phyloP scores from a whole-genome alignment of 2,113 vertebrate species.

The Poicephalus meyeri region DNA sequence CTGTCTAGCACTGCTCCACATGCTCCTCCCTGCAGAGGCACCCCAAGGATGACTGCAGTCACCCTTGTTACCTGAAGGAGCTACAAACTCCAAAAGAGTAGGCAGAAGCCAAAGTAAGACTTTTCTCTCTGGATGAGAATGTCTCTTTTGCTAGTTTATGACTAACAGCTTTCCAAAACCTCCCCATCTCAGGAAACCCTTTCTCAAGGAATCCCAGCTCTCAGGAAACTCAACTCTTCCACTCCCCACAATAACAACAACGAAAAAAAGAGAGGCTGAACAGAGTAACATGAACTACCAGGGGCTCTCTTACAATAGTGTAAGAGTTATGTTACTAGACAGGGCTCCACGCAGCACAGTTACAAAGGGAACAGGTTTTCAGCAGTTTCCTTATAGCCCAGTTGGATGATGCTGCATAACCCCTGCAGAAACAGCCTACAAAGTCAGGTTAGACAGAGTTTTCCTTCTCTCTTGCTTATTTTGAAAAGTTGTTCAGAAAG shows the following conservation, averaged over 20 bases:
- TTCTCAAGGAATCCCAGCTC: neutral
- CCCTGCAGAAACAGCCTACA: neutral
- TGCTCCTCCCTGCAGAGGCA: neutral
- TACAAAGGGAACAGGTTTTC: neutral
- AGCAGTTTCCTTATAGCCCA: neutral
- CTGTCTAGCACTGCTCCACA: neutral
- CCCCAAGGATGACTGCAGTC: neutral
- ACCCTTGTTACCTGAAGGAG: neutral
- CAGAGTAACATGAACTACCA: neutral
- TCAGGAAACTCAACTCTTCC: neutral
- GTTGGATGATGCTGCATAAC: neutral
- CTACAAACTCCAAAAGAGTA: neutral
- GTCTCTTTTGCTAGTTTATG: neutral
- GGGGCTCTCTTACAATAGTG: neutral
- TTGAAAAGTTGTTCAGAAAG: neutral
- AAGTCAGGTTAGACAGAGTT: neutral
- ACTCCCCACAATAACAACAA: neutral
- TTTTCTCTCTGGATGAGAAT: neutral
- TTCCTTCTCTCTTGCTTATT: neutral
- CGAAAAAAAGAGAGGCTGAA: neutral
- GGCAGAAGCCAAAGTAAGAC: neutral
- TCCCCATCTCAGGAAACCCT: neutral
- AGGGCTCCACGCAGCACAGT: neutral
- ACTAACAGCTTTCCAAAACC: neutral
- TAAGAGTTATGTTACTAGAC: neutral